phyloP scores from a whole-genome alignment of 2,113 vertebrate species.

The Donacobius atricapilla region DNA sequence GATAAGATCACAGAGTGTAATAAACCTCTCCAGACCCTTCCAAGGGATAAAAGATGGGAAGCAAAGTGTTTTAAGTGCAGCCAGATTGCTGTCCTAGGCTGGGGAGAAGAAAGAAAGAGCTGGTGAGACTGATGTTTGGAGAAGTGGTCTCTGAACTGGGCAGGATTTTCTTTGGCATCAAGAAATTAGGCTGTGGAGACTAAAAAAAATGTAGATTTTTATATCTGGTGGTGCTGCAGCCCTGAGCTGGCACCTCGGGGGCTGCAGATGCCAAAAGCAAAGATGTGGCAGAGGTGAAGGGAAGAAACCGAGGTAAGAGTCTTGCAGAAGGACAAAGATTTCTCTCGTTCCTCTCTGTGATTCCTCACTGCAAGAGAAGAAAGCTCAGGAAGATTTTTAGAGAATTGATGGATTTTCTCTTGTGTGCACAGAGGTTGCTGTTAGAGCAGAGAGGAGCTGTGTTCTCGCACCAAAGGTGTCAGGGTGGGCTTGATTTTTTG shows the following conservation, averaged over 20 bases:
- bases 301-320: neutral
- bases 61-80: neutral
- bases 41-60: neutral
- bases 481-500: too few relatives aligned
- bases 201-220: neutral
- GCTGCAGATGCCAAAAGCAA: neutral
- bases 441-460: neutral
- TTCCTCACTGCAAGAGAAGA: neutral
- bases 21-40: neutral
- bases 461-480: neutral
- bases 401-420: neutral
- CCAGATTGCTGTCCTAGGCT: neutral
- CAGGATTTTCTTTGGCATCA: neutral
- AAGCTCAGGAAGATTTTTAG: neutral
- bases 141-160: neutral
- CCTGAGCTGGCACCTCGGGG: neutral
- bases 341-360: neutral
- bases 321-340: neutral
- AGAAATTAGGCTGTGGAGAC: neutral
- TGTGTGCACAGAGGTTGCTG: neutral
- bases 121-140: neutral
- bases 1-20: neutral
- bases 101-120: neutral
- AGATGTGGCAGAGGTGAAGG: neutral
- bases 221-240: neutral